Conservation (phyloP, 2,888 invertebrate species). For the Geophilus truncorum region DNA sequence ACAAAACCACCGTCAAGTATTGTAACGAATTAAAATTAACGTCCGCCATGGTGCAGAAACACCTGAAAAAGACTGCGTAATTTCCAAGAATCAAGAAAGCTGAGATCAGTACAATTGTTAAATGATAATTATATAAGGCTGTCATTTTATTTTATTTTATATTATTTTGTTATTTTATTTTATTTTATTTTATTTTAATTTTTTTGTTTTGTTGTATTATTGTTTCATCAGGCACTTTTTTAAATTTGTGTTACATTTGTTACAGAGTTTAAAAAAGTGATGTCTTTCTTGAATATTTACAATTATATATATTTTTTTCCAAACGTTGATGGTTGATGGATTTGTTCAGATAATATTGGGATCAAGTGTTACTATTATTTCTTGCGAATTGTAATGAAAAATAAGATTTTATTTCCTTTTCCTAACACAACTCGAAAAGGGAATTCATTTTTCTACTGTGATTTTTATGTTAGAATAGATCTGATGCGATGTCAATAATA, state of each 20-base stretch:
- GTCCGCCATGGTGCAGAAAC: not conserved
- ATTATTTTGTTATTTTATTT: too few relatives aligned
- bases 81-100: not conserved
- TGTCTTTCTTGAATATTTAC: not conserved
- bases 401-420: too few relatives aligned
- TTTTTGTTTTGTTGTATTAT: not conserved
- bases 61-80: not conserved
- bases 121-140: too few relatives aligned
- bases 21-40: conserved; percentile 14
- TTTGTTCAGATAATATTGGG: not conserved
- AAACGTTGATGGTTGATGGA: not conserved
- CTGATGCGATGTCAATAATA: not conserved
- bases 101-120: too few relatives aligned
- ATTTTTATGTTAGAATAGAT: not conserved
- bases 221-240: not conserved
- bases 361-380: not conserved
- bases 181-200: not conserved
- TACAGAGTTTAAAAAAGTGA: not conserved
- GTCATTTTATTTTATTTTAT: too few relatives aligned
- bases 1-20: not conserved
- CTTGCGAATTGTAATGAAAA: not conserved
- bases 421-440: too few relatives aligned
- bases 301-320: not conserved
- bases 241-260: not conserved
- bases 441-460: not conserved